Evolutionary conservation across 2,888 invertebrate species (phyloP), one percentile per base, ranked within the genome.

Genomic region (Aphelenchoides bicaudatus): DNA sequence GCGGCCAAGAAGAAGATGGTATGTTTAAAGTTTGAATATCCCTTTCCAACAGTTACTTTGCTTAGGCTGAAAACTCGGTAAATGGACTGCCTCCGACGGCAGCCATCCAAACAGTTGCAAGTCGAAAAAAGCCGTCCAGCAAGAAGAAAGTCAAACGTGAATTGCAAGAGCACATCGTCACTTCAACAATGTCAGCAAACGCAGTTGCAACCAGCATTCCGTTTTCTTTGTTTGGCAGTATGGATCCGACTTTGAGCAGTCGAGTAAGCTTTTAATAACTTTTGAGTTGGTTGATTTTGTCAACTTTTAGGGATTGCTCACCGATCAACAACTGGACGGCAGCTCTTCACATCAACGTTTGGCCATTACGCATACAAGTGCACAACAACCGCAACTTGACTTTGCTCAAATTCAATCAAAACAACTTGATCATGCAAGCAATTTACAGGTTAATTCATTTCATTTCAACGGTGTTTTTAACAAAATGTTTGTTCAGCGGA

Each of bases 1-100:
- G 76, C 76, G 5, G 76, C 76, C 8, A 76, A 76, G 58, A 62
- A 71, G 48, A 67, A 62, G 56, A 53, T 71, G 67, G 73, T 74
- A 46, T 58, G 57, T 59, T 16, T 23, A 5, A 23, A 16, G n/a
- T 49, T 21, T 8, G 2, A 16, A 37, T 19, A 2, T 49, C 38
- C 2, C 34, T 21, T 23, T 21, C 37, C n/a, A 16, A 37, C 37
- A 27, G 2, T 49, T 21, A 28, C 3, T 13, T 21, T 27, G 34
- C 25, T 6, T n/a, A 43, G 43, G 43, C 43, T 25, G 43, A 43
- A 25, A 43, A 43, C n/a, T n/a, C n/a, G n/a, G n/a, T n/a, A n/a
- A 43, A 43, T 25, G 23, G 43, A 34, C 6, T 25, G 10, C 21
- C 16, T 6, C n/a, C 43, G 23, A 43, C 43, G 10, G 25, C 8